Evolutionary conservation across 2,888 invertebrate species (phyloP).

Genomic region (Ditula angustiorana): DNA sequence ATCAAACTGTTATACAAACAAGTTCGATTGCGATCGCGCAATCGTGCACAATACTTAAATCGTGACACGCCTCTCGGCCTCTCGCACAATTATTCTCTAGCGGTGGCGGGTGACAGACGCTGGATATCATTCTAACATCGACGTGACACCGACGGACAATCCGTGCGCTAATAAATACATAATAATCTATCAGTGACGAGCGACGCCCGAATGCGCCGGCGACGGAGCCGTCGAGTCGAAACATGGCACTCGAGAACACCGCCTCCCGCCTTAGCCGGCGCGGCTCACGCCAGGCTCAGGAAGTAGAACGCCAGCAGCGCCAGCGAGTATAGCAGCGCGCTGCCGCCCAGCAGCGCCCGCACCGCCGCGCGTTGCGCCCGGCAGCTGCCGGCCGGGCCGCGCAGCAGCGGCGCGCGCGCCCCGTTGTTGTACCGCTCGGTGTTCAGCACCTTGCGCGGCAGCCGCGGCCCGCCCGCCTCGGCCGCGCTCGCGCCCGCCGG

Average conservation of each 20-base stretch:
- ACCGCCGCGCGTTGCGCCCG: constrained; percentile 64
- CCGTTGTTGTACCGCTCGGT: constrained; percentile 64
- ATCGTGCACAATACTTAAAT: too few relatives aligned
- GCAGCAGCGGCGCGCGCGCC: constrained; percentile 78
- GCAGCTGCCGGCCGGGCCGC: constrained; percentile 38
- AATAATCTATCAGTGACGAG: too few relatives aligned
- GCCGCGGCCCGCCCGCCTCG: constrained; percentile 33
- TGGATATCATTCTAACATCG: too few relatives aligned
- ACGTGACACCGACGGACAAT: too few relatives aligned
- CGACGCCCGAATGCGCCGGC: too few relatives aligned
- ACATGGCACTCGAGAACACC: constrained; percentile 28
- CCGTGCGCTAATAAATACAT: too few relatives aligned
- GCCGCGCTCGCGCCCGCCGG: constrained; percentile 33
- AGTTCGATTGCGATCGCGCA: too few relatives aligned
- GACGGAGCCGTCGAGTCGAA: background rate
- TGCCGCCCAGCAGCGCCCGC: constrained; percentile 85
- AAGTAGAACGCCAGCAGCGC: constrained; percentile 76
- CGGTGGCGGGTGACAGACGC: too few relatives aligned
- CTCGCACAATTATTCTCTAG: too few relatives aligned
- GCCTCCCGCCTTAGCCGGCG: background rate
- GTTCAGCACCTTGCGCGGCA: constrained; percentile 54
- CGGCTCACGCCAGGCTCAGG: constrained; percentile 65
- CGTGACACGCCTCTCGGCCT: too few relatives aligned
- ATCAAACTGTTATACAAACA: too few relatives aligned
- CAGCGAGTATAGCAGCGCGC: constrained; percentile 69